These are phyloP conservation scores for Agriopis leucophaearia DNA, from an alignment of 2,888 invertebrate genomes.

Conservation along the genomic window DNA sequence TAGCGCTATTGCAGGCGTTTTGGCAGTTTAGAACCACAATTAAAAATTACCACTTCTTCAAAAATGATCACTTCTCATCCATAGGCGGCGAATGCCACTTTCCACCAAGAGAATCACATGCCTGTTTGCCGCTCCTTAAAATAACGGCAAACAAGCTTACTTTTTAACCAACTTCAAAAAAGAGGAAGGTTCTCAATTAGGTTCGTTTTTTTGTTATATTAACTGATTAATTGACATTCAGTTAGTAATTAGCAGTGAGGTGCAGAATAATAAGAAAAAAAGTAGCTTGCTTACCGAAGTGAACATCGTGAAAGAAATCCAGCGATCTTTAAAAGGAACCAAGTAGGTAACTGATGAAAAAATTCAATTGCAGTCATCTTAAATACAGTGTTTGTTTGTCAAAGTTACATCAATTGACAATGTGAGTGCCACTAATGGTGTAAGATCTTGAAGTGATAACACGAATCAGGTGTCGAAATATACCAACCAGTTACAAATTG, in stretches of 20 bases:
- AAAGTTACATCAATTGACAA: slow-evolving; percentile 69
- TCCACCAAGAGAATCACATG: too few species aligned
- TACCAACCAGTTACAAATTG: slow-evolving; percentile 50
- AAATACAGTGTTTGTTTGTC: slow-evolving; percentile 75
- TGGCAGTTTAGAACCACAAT: too few species aligned
- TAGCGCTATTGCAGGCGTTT: too few species aligned
- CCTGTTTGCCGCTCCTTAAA: too few species aligned
- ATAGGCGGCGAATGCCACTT: too few species aligned
- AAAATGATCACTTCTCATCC: too few species aligned
- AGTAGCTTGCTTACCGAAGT: slow-evolving; percentile 63
- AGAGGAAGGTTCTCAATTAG: too few species aligned
- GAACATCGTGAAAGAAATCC: slow-evolving; percentile 59
- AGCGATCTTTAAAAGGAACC: slow-evolving; percentile 37
- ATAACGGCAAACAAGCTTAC: too few species aligned
- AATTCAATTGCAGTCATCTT: slow-evolving; percentile 57
- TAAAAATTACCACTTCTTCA: too few species aligned
- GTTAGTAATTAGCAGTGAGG: not conserved
- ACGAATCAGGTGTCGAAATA: slow-evolving; percentile 68
- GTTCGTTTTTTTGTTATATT: too few species aligned
- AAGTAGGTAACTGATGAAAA: slow-evolving; percentile 61
- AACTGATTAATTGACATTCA: too few species aligned
- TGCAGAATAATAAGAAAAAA: not conserved
- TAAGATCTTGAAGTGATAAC: slow-evolving; percentile 73
- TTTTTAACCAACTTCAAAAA: not conserved
- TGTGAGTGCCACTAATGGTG: slow-evolving; percentile 54